Conservation (phyloP, 2,113 vertebrate genomes). For the Aptenodytes patagonicus region DNA sequence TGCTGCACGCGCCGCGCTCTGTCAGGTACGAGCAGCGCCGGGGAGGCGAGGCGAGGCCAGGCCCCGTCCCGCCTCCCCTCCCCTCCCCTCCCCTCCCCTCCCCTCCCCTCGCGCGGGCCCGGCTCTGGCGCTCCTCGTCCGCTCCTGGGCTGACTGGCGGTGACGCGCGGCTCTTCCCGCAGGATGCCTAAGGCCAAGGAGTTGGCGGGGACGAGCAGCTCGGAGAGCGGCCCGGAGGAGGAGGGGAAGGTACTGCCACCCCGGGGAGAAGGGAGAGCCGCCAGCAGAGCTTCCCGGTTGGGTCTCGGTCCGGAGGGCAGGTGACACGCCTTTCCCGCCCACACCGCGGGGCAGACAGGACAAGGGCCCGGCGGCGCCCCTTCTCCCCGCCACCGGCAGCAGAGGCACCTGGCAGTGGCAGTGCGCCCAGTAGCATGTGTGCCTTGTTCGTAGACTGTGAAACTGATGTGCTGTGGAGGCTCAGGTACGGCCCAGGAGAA, state of each 20-base stretch:
- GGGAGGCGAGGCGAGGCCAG: too few species aligned
- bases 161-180: background rate
- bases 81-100: too few species aligned
- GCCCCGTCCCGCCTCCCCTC: too few species aligned
- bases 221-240: background rate
- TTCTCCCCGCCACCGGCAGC: too few species aligned
- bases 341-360: background rate
- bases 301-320: background rate
- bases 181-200: background rate
- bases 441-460: fast-evolving
- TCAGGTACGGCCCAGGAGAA: fast-evolving
- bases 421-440: fast-evolving
- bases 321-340: background rate
- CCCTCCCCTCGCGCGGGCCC: too few species aligned
- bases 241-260: background rate
- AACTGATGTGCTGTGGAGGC: background rate
- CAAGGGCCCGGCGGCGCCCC: background rate
- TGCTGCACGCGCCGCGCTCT: fast-evolving
- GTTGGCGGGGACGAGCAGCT: background rate
- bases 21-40: background rate
- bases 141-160: background rate
- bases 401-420: background rate
- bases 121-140: background rate
- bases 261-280: background rate
- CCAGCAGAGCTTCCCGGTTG: too few species aligned